These are phyloP conservation scores for Cryptoprocta ferox DNA, from an alignment of 2,797 vertebrate genomes.

Conservation along the genomic window DNA sequence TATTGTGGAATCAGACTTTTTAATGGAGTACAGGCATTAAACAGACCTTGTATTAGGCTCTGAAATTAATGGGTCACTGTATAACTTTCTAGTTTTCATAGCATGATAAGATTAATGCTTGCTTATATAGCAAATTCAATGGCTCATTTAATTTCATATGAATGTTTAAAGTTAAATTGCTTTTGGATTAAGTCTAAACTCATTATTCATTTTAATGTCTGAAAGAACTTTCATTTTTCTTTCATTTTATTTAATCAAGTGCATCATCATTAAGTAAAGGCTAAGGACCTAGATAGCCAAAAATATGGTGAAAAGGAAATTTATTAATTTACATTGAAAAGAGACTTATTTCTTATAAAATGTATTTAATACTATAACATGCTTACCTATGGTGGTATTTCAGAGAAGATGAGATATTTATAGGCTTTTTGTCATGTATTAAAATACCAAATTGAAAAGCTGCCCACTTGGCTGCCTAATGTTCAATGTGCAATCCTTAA, in stretches of 20 bases:
- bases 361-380: conserved; percentile 79
- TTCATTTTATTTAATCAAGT: conserved; percentile 91
- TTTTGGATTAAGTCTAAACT: conserved; percentile 94
- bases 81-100: conserved; percentile 89
- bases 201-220: conserved; percentile 91
- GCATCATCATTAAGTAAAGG: conserved; percentile 89
- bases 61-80: conserved; percentile 91
- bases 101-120: conserved; percentile 92
- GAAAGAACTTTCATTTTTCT: conserved; percentile 91
- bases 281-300: conserved; percentile 83
- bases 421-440: conserved; percentile 69
- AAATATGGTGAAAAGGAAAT: conserved; percentile 85
- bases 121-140: conserved; percentile 93
- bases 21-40: conserved; percentile 90
- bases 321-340: conserved; percentile 87
- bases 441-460: conserved; percentile 58
- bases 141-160: conserved; percentile 95
- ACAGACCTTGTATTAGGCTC: conserved; percentile 89
- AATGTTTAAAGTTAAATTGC: conserved; percentile 94
- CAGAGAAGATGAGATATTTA: conserved; percentile 73
- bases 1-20: conserved; percentile 88
- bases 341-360: conserved; percentile 85
- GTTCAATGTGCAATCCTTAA: conserved; percentile 38
- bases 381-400: conserved; percentile 71
- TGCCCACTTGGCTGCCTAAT: conserved; percentile 18